Evolutionary conservation across 2,797 vertebrate species (phyloP), one percentile per base, ranked within the genome.

Genomic region (Semaprochilodus insignis): DNA sequence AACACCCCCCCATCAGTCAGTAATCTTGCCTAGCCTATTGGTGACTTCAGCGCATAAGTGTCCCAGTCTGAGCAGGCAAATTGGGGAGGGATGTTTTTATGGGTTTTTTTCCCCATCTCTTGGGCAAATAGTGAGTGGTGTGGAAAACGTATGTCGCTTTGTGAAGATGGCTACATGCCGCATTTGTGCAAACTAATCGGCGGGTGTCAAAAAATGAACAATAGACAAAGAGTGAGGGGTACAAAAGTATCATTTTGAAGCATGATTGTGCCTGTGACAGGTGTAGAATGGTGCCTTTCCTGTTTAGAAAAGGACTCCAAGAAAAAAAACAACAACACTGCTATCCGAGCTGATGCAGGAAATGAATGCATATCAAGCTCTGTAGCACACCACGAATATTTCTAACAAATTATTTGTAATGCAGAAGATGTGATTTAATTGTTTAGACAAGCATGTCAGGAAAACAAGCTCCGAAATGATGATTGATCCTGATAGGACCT

Each of bases 401-500:
- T 73, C 71, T 73, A 34, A 73, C 51, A 34, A 31, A 75, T 36
- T 70, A 85, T 79, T 75, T 82, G 70, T 74, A 69, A 78, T 82
- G 78, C 63, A 81, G 74, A 79, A 82, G 76, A 59, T 71, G 69
- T 79, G 80, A 82, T 76, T 79, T 79, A 82, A 85, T 79, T 82
- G 74, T 82, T 72, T 82, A 75, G 77, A 69, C 78, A 75, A 82
- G 76, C 76, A 79, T 79, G 84, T 65, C 80, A 75, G 62, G 71
- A 71, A 62, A 84, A 60, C 73, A 77, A 63, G 71, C 80, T 80
- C 62, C n/a, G 72, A 66, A 82, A 77, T 71, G 60, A 86, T 80
- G 77, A 80, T 80, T 85, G 69, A 83, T 78, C 73, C 76, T 85
- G 74, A 78, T 85, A 77, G 77, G 74, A 80, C 55, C 80, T 82